phyloP scores from a whole-genome alignment of 2,113 vertebrate genomes.

The Platycercus adscitus region DNA sequence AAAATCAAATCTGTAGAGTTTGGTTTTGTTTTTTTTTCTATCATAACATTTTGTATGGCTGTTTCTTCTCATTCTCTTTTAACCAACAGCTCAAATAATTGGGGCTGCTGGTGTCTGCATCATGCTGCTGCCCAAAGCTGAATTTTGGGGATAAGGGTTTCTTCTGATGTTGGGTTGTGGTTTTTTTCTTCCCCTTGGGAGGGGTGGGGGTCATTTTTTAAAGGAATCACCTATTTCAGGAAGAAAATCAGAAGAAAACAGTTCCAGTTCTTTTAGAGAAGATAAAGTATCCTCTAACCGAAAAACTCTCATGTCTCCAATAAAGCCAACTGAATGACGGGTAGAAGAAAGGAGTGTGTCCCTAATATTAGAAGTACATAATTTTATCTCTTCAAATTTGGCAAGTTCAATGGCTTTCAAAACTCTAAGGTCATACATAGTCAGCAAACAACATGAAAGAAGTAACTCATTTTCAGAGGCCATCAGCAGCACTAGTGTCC shows the following conservation, averaged over 20 bases:
- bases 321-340: neutral
- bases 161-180: neutral
- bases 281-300: neutral
- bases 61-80: neutral
- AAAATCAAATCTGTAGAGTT: neutral
- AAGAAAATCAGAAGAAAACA: neutral
- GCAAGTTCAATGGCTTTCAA: neutral
- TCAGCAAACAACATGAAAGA: neutral
- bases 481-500: neutral
- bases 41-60: neutral
- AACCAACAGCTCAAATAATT: neutral
- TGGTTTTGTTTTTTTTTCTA: too few relatives aligned
- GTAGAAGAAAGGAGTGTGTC: neutral
- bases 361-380: neutral
- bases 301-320: neutral
- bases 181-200: neutral
- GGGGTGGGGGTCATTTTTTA: rapidly evolving
- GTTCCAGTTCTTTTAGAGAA: neutral
- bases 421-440: neutral
- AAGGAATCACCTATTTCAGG: neutral
- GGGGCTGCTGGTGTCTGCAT: neutral
- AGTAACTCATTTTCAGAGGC: neutral
- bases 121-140: neutral
- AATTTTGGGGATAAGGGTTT: rapidly evolving
- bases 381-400: neutral